These are phyloP conservation scores for Sphaerodactylus townsendi DNA, from an alignment of 2,113 vertebrate species.

Conservation along the genomic window DNA sequence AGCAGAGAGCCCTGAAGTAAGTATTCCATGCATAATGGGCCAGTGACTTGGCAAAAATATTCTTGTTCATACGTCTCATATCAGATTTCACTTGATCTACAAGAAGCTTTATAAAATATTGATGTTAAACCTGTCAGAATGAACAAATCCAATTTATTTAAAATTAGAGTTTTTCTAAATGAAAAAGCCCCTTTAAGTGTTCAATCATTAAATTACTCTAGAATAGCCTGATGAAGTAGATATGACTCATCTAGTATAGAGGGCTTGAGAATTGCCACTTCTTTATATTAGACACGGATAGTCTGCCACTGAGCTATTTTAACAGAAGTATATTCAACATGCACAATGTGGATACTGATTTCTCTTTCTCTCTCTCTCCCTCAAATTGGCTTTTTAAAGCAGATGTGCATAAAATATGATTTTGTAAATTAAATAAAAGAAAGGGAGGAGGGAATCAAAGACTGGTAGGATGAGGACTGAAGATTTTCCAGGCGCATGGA, in stretches of 20 bases:
- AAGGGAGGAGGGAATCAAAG: too few species aligned
- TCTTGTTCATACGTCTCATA: background rate
- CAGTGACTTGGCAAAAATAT: background rate
- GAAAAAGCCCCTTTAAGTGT: background rate
- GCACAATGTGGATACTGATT: background rate
- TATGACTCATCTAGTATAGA: background rate
- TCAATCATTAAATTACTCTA: background rate
- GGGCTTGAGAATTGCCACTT: background rate
- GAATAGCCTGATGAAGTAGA: background rate
- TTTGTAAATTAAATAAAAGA: too few species aligned
- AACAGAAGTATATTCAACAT: background rate
- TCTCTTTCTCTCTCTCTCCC: background rate
- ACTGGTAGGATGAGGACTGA: too few species aligned
- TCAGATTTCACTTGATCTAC: accelerated
- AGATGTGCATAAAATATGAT: too few species aligned
- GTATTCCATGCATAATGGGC: too few species aligned
- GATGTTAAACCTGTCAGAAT: background rate
- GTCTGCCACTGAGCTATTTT: background rate
- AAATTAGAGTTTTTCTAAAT: background rate
- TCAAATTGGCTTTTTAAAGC: too few species aligned
- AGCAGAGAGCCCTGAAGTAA: too few species aligned
- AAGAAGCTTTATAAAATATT: slow-evolving; percentile 22
- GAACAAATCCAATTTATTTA: slow-evolving; percentile 3
- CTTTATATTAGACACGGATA: background rate
- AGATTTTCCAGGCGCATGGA: too few species aligned